Evolutionary conservation across 2,797 vertebrate genomes (phyloP).

Genomic region (Sitta carolinensis): DNA sequence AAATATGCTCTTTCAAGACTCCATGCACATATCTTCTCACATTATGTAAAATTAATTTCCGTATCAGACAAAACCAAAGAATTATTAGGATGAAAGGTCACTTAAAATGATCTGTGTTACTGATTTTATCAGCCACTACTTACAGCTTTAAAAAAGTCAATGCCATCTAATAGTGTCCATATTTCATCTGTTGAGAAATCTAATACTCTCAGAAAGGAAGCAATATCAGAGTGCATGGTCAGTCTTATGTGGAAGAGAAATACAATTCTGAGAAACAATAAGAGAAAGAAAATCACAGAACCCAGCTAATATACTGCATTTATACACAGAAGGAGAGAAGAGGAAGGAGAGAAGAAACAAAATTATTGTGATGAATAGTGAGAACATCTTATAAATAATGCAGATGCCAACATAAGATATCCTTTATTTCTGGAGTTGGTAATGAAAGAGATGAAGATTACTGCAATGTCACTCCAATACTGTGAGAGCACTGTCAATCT

Average conservation of each 20-base stretch:
- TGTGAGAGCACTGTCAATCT: not conserved
- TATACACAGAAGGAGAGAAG: not conserved
- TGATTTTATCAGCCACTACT: slow-evolving; percentile 28
- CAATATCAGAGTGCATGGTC: not conserved
- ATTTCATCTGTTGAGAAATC: slow-evolving; percentile 31
- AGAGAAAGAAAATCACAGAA: not conserved
- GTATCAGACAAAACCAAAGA: slow-evolving; percentile 27
- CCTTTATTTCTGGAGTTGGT: not conserved
- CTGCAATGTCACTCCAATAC: not conserved
- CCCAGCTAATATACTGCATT: not conserved
- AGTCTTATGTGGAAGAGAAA: slow-evolving; percentile 14
- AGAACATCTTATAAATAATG: not conserved
- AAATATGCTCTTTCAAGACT: slow-evolving; percentile 18
- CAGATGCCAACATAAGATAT: not conserved
- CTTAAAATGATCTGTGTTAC: slow-evolving; percentile 39
- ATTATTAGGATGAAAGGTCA: slow-evolving; percentile 26
- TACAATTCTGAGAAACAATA: slow-evolving; percentile 16
- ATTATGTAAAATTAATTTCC: slow-evolving; percentile 59
- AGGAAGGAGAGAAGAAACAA: not conserved
- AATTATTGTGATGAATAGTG: not conserved
- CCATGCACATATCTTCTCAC: slow-evolving; percentile 29
- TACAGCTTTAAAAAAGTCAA: slow-evolving; percentile 34
- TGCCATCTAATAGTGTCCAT: slow-evolving; percentile 11
- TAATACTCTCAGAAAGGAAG: slow-evolving; percentile 28
- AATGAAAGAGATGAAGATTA: not conserved